Evolutionary conservation across 2,113 vertebrate genomes (phyloP).

Genomic region (Gasterosteus aculeatus): DNA sequence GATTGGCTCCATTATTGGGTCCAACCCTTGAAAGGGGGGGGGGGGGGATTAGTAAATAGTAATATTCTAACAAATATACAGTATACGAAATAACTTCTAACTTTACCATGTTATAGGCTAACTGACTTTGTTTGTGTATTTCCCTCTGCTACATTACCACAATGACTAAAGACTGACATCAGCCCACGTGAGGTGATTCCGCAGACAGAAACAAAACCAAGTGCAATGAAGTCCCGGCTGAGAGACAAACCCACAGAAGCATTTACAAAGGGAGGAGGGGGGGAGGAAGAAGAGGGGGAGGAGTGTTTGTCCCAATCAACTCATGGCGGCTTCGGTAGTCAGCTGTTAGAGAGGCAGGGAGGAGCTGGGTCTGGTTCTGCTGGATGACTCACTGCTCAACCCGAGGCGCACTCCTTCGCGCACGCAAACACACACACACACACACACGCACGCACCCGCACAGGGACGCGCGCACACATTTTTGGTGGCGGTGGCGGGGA

Average conservation of each 20-base stretch:
- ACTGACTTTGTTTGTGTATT: neutral
- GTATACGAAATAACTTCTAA: too few relatives aligned
- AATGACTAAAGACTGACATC: neutral
- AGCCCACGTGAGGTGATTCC: neutral
- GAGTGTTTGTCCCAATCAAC: slow-evolving; percentile 50
- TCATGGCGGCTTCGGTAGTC: slow-evolving; percentile 67
- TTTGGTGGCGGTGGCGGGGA: neutral
- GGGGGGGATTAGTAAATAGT: too few relatives aligned
- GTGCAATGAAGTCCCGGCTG: neutral
- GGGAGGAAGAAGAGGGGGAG: slow-evolving; percentile 1
- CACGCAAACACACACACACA: neutral
- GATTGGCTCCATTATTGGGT: neutral
- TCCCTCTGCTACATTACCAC: neutral
- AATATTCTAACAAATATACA: too few relatives aligned
- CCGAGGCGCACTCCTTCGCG: slow-evolving; percentile 51
- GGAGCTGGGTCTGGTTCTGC: slow-evolving; percentile 62
- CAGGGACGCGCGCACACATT: slow-evolving; percentile 24
- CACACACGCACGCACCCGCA: slow-evolving; percentile 16
- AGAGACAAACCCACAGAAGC: neutral
- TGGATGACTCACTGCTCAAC: slow-evolving; percentile 78
- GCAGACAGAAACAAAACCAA: neutral
- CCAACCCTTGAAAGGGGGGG: neutral
- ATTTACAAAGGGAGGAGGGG: slow-evolving; percentile 11
- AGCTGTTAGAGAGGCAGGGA: slow-evolving; percentile 70
- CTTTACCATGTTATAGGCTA: neutral